Conservation (phyloP, 2,888 invertebrate species). For the Agrochola litura region DNA sequence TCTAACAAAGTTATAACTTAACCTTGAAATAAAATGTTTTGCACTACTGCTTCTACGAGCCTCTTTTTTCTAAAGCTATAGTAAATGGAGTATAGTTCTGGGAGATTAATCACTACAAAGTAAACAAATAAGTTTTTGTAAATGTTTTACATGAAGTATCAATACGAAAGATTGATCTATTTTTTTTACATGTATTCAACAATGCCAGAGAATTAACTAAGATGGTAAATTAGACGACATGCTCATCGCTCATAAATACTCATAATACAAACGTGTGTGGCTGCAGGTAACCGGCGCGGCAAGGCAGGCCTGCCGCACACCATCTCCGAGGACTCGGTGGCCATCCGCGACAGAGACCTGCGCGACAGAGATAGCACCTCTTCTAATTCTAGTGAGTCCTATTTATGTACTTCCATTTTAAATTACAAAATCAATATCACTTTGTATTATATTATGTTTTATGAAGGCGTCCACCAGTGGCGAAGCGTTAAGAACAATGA, state of each 20-base stretch:
- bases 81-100: too few relatives aligned
- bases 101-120: too few relatives aligned
- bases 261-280: background rate
- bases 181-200: too few relatives aligned
- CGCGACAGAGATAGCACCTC: slow-evolving; percentile 78
- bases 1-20: too few relatives aligned
- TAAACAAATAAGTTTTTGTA: too few relatives aligned
- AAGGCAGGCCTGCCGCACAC: slow-evolving; percentile 81
- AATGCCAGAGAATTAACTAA: too few relatives aligned
- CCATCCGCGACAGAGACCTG: slow-evolving; percentile 71
- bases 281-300: slow-evolving; percentile 77
- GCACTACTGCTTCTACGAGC: too few relatives aligned
- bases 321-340: slow-evolving; percentile 82
- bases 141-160: too few relatives aligned
- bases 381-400: slow-evolving; percentile 79
- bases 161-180: too few relatives aligned
- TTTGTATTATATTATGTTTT: background rate
- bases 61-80: too few relatives aligned
- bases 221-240: too few relatives aligned
- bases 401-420: background rate
- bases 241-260: background rate
- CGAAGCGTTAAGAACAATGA: background rate
- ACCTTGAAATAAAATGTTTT: too few relatives aligned
- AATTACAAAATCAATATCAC: background rate
- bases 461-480: background rate